phyloP scores from a whole-genome alignment of 2,113 vertebrate species.

The Chinchilla lanigera region DNA sequence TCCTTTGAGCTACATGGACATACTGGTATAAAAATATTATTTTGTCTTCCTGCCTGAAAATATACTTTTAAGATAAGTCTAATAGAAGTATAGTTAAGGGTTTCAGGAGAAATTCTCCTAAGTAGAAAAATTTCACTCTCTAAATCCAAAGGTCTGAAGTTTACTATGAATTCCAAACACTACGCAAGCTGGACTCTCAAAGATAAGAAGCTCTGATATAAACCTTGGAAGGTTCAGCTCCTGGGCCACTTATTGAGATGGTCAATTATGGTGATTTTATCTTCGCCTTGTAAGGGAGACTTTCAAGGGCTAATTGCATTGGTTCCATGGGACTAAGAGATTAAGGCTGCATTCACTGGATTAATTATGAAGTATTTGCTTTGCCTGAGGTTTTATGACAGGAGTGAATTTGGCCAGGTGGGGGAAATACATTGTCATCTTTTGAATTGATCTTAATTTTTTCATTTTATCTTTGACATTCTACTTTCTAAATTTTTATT shows the following conservation, averaged over 20 bases:
- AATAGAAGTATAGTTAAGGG: not conserved
- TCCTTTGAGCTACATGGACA: not conserved
- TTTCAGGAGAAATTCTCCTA: not conserved
- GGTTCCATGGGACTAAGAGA: not conserved
- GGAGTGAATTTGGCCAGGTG: not conserved
- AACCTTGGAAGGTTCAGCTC: not conserved
- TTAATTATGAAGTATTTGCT: not conserved
- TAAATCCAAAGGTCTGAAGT: not conserved
- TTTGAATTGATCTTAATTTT: constrained; percentile 7
- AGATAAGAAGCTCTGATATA: not conserved
- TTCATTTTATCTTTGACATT: not conserved
- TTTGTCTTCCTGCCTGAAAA: not conserved
- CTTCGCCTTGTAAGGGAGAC: not conserved
- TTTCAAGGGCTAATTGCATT: not conserved
- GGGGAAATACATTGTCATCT: not conserved
- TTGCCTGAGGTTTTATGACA: not conserved
- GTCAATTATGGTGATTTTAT: not conserved
- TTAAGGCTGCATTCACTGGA: not conserved
- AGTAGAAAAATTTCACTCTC: not conserved
- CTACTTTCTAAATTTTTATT: not conserved
- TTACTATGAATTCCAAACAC: not conserved
- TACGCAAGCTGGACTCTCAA: not conserved
- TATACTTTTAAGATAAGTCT: not conserved
- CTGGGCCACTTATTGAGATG: not conserved
- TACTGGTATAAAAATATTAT: not conserved